Conservation (phyloP, 2,113 vertebrate genomes). For the Pachycephala philippinensis region DNA sequence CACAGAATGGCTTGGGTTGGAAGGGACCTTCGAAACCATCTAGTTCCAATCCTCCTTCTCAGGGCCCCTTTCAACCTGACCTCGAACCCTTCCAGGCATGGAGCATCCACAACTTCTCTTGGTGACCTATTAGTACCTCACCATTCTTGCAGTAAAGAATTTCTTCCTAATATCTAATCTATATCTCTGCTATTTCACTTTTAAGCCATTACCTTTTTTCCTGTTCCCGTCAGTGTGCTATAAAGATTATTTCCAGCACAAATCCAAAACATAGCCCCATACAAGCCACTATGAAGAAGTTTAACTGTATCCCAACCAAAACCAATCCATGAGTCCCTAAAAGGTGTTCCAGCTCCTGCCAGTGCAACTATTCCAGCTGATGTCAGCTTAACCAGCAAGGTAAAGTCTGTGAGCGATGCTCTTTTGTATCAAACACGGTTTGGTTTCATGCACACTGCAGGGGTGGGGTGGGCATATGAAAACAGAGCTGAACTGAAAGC, state of each 20-base stretch:
- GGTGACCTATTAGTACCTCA: not conserved
- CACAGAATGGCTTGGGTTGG: not conserved
- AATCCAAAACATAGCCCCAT: not conserved
- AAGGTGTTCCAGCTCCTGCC: not conserved
- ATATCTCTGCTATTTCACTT: not conserved
- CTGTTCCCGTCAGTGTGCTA: not conserved
- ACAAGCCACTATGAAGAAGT: not conserved
- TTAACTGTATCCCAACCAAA: not conserved
- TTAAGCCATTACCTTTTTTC: not conserved
- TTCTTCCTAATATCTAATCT: not conserved
- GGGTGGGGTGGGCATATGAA: fast-evolving
- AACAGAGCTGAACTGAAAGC: not conserved
- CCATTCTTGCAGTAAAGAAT: not conserved
- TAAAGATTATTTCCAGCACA: not conserved
- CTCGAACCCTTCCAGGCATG: not conserved
- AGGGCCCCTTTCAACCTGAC: not conserved
- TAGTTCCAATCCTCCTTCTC: not conserved
- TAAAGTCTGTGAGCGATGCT: not conserved
- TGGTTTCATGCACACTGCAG: not conserved
- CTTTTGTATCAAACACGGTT: not conserved
- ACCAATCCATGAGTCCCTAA: not conserved
- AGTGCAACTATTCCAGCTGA: not conserved
- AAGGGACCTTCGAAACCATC: not conserved
- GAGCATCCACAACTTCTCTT: not conserved
- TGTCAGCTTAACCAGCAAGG: not conserved